A percentile compares a stretch with the other conserved stretches of the same genome.
These are phyloP conservation scores for Drosophila takahashii DNA, from an alignment of 1,140 invertebrate species.

Conservation along the genomic window DNA sequence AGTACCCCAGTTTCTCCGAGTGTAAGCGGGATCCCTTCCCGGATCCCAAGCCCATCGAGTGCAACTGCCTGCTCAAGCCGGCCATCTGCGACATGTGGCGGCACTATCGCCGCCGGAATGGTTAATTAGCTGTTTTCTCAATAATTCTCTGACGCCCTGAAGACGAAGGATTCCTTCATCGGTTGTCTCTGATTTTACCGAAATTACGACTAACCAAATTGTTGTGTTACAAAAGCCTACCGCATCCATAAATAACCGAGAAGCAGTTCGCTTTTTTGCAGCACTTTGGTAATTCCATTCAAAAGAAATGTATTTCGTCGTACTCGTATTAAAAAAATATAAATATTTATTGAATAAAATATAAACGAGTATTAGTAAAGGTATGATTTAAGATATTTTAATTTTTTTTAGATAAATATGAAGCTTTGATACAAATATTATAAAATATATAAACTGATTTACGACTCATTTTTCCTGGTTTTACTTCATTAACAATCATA, in stretches of 20 bases:
- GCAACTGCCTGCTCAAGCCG: constrained; percentile 44
- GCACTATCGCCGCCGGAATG: not conserved
- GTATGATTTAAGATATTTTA: too few relatives aligned
- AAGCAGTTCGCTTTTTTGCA: not conserved
- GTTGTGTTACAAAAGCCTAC: not conserved
- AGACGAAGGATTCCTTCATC: too few relatives aligned
- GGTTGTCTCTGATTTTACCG: not conserved
- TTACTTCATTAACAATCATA: too few relatives aligned
- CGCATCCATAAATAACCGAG: not conserved
- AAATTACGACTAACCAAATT: not conserved
- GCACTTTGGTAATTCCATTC: not conserved
- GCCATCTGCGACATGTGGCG: constrained; percentile 63
- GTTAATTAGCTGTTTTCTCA: not conserved
- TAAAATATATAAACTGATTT: too few relatives aligned
- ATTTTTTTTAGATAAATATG: too few relatives aligned
- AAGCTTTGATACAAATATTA: too few relatives aligned
- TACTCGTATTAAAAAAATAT: not conserved
- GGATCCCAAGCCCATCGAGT: constrained; percentile 43
- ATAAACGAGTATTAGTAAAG: too few relatives aligned
- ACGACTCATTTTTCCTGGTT: too few relatives aligned
- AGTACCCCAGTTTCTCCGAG: constrained; percentile 66
- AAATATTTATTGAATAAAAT: too few relatives aligned
- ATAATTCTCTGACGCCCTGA: not conserved
- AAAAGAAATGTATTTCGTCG: not conserved
- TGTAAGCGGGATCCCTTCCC: constrained; percentile 45